Percentiles rank a stretch among this genome's conserved stretches.
Evolutionary conservation across 2,113 vertebrate genomes (phyloP).

Genomic region (Calypte anna): DNA sequence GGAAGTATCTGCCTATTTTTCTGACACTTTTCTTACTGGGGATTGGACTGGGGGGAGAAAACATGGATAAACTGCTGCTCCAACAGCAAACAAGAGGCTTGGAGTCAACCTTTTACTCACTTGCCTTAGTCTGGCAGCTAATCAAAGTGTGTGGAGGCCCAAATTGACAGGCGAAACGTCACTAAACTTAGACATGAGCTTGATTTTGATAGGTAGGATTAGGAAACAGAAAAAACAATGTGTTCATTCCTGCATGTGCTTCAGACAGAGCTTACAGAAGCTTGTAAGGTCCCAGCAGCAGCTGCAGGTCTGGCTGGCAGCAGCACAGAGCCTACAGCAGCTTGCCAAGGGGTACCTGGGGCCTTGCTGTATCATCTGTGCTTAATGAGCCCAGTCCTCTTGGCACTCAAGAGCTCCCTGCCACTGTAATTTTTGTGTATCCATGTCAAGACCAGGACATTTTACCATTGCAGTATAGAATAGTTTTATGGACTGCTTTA

Average conservation of each 20-base stretch:
- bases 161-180: not conserved
- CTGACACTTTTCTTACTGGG: not conserved
- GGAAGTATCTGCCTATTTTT: not conserved
- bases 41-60: not conserved
- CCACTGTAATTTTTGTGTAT: not conserved
- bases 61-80: not conserved
- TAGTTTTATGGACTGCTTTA: not conserved
- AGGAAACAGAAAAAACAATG: not conserved
- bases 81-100: not conserved
- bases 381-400: not conserved
- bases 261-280: not conserved
- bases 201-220: not conserved
- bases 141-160: not conserved
- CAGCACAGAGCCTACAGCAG: not conserved
- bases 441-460: not conserved
- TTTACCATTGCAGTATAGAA: not conserved
- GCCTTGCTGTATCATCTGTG: not conserved
- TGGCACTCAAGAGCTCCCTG: not conserved
- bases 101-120: not conserved
- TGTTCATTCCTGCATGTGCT: accelerated
- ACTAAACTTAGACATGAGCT: not conserved
- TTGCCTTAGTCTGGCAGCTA: not conserved
- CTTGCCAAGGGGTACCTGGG: not conserved
- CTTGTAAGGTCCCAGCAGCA: constrained; percentile 24
- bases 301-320: not conserved